Percentiles rank a stretch among this genome's conserved stretches.
These are phyloP conservation scores for Eleutherodactylus coqui DNA, from an alignment of 2,797 vertebrate species.

Conservation along the genomic window DNA sequence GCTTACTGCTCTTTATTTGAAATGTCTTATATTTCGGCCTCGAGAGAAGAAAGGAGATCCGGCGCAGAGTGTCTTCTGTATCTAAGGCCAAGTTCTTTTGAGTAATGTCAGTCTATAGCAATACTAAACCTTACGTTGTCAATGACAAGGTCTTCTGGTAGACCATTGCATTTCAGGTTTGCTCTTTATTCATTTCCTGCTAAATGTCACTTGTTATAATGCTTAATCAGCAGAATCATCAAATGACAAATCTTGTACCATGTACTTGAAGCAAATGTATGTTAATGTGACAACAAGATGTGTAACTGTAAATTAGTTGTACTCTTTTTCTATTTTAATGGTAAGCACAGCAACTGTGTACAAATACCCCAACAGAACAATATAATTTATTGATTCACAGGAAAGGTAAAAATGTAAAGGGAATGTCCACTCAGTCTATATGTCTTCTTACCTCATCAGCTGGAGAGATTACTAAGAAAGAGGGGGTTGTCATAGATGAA, in stretches of 20 bases:
- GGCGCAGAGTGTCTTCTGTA: constrained; percentile 1
- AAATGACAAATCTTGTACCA: neutral
- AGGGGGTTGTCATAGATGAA: neutral
- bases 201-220: constrained; percentile 30
- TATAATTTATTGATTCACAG: neutral
- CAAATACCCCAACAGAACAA: neutral
- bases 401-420: neutral
- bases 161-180: constrained; percentile 24
- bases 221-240: constrained; percentile 38
- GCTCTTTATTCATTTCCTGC: constrained; percentile 15
- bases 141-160: constrained; percentile 31
- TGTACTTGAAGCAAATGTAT: constrained; percentile 1
- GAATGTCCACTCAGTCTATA: neutral
- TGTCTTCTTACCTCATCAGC: neutral
- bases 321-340: neutral
- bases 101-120: constrained; percentile 13
- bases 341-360: neutral
- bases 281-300: neutral
- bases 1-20: constrained; percentile 24
- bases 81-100: constrained; percentile 23
- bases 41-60: constrained; percentile 17
- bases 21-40: constrained; percentile 19
- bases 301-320: neutral
- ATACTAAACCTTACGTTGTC: constrained; percentile 10
- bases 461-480: neutral